Conservation (phyloP, 2,113 vertebrate genomes). For the Prunella fulvescens region DNA sequence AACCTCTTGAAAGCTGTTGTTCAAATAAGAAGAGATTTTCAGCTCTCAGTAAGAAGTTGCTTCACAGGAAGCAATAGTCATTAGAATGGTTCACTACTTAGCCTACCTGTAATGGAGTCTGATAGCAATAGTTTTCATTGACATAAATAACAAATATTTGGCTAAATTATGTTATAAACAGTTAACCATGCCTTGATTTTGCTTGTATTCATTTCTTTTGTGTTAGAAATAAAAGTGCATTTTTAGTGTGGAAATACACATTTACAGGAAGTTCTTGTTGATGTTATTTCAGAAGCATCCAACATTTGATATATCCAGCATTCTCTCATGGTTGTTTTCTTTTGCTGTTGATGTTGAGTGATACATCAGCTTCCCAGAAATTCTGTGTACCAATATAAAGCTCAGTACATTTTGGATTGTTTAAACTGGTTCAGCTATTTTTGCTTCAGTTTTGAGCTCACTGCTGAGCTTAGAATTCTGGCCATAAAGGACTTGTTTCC, state of each 20-base stretch:
- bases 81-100: neutral
- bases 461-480: neutral
- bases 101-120: neutral
- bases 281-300: neutral
- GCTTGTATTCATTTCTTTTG: neutral
- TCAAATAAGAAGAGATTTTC: neutral
- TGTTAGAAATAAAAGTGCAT: neutral
- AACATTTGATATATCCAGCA: neutral
- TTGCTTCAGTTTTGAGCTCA: neutral
- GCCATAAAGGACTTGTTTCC: neutral
- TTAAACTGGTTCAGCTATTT: conserved; percentile 4
- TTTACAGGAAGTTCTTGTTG: neutral
- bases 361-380: neutral
- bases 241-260: neutral
- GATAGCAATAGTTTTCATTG: neutral
- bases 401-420: neutral
- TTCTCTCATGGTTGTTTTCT: neutral
- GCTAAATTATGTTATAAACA: neutral
- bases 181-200: neutral
- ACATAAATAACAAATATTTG: neutral
- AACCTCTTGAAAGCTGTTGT: neutral
- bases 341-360: neutral
- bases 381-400: conserved; percentile 1
- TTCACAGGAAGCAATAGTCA: neutral
- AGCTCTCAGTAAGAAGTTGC: neutral